Conservation (phyloP, 1,140 invertebrate species). For the Cherax quadricarinatus region DNA sequence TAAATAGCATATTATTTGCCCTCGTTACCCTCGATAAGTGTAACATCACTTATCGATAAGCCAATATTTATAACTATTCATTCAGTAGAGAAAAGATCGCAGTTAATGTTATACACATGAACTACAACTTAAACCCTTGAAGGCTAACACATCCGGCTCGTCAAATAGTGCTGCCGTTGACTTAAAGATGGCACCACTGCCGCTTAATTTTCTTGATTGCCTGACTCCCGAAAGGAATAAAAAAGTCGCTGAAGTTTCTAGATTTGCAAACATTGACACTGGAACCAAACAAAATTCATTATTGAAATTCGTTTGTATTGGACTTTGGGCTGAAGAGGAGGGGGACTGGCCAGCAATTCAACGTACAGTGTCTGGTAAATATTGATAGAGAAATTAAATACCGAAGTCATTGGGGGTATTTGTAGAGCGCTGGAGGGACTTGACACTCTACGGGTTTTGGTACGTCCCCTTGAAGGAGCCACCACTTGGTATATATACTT, state of each 20-base stretch:
- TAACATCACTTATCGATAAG: no score
- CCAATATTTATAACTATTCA: no score
- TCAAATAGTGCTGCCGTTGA: not conserved
- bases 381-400: conserved; percentile 66
- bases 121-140: not conserved
- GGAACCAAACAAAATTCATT: conserved; percentile 47
- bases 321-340: conserved; percentile 44
- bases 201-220: conserved; percentile 48
- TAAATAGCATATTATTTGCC: not conserved
- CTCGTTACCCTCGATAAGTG: not conserved
- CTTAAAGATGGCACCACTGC: conserved; percentile 44
- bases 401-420: conserved; percentile 46
- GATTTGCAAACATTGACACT: conserved; percentile 53
- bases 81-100: no score
- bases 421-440: conserved; percentile 17
- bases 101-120: not conserved
- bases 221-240: not conserved
- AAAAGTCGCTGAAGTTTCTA: conserved; percentile 15
- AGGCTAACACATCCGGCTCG: not conserved
- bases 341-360: conserved; percentile 40
- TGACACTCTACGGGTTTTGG: not conserved
- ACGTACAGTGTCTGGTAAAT: conserved; percentile 57
- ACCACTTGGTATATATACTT: conserved; percentile 38
- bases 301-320: conserved; percentile 53
- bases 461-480: not conserved